A percentile compares a stretch with the other conserved stretches of the same genome.
Evolutionary conservation across 2,113 vertebrate genomes (phyloP).

Genomic region (Bambusicola thoracicus): DNA sequence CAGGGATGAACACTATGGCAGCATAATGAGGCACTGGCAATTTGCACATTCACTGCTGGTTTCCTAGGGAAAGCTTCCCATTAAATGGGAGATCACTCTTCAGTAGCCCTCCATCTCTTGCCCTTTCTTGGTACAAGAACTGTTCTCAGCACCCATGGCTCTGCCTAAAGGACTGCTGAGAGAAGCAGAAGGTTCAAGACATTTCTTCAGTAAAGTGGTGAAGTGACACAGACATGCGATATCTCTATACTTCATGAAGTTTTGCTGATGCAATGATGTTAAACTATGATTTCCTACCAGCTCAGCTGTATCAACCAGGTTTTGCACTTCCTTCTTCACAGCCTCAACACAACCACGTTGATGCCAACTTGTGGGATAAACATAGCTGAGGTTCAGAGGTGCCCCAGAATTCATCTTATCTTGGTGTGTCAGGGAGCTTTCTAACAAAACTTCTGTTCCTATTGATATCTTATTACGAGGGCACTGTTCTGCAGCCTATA

Average conservation of each 20-base stretch:
- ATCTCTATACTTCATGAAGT: neutral
- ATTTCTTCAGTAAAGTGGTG: neutral
- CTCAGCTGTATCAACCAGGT: neutral
- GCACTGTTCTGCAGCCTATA: neutral
- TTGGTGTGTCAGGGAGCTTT: neutral
- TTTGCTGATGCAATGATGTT: neutral
- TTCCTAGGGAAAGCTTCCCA: neutral
- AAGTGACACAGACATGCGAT: neutral
- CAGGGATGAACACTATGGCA: neutral
- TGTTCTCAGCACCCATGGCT: neutral
- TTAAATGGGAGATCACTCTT: neutral
- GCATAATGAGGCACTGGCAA: neutral
- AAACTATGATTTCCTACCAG: neutral
- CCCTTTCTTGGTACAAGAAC: neutral
- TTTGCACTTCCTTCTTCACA: neutral
- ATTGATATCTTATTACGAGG: neutral
- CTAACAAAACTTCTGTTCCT: neutral
- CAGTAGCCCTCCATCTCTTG: neutral
- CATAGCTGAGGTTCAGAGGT: neutral
- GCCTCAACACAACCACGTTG: accelerated
- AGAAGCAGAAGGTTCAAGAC: neutral
- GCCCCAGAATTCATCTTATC: neutral
- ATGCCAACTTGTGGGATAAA: neutral
- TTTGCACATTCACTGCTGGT: neutral
- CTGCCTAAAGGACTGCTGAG: neutral